Percentiles rank a stretch among this genome's conserved stretches.
Conservation (phyloP, 1,140 invertebrate species). For the Bombyx mori region ASM3026992v2 NC_085113.1:4340501-4341000, state of each 20-base stretch:
- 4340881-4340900: constrained; percentile 62
- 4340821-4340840: constrained; percentile 10
- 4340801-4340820: constrained; percentile 13
- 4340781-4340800: constrained; percentile 10
- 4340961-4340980: constrained; percentile 29
- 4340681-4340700: constrained; percentile 50
- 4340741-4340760: constrained; percentile 4
- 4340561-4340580: constrained; percentile 13
- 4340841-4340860: constrained; percentile 55
- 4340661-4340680: constrained; percentile 45
- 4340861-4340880: constrained; percentile 68
- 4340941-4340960: constrained; percentile 42
- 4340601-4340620: constrained; percentile 53
- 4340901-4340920: constrained; percentile 51
- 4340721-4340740: constrained; percentile 44
- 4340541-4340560: constrained; percentile 47
- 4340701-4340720: constrained; percentile 49
- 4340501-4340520: constrained; percentile 9
- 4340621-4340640: constrained; percentile 58
- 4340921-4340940: constrained; percentile 53
- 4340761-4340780: constrained; percentile 11
- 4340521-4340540: constrained; percentile 49
- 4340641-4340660: constrained; percentile 44
- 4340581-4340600: constrained; percentile 48
- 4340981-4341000: constrained; percentile 14